Conservation (phyloP, 2,113 vertebrate species). For the Strigops habroptila region DNA sequence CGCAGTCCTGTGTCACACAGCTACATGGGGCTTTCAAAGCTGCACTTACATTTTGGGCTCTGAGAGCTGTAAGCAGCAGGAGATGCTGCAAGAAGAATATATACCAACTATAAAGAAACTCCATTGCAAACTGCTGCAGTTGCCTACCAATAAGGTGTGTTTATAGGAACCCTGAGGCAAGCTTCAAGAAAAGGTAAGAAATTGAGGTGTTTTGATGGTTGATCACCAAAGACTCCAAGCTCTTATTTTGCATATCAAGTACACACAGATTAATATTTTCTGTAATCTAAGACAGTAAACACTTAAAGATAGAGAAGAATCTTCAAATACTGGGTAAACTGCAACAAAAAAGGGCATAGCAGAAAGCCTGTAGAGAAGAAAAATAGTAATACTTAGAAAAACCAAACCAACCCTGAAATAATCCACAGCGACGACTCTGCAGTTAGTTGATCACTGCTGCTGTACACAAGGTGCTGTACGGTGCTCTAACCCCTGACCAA, state of each 20-base stretch:
- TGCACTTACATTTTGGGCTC: neutral
- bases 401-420: neutral
- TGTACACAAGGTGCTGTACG: neutral
- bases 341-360: neutral
- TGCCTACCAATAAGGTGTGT: neutral
- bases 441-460: neutral
- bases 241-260: neutral
- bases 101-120: neutral
- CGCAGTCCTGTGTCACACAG: neutral
- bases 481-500: neutral
- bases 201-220: neutral
- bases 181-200: neutral
- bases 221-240: neutral
- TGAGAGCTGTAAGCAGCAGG: neutral
- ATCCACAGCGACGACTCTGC: fast-evolving
- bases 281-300: neutral
- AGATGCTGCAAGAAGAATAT: neutral
- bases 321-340: neutral
- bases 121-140: fast-evolving
- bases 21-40: neutral
- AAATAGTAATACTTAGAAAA: neutral
- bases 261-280: neutral
- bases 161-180: neutral
- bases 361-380: neutral
- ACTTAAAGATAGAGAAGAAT: neutral